Evolutionary conservation across 2,113 vertebrate genomes (phyloP).

Genomic region (Sinocyclocheilus rhinocerous): DNA sequence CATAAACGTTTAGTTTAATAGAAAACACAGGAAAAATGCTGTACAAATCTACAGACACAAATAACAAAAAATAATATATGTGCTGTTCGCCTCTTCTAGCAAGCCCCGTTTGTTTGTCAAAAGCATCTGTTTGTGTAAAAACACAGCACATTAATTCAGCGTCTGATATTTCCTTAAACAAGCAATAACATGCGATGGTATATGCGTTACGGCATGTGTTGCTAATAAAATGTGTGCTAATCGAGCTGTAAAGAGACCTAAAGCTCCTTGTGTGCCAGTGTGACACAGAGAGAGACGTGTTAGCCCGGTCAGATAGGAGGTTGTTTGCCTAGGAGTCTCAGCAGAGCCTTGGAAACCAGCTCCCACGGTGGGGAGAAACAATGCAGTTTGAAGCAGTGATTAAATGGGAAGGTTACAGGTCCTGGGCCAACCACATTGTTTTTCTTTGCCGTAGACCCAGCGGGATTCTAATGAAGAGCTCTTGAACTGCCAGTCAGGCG

Average conservation of each 20-base stretch:
- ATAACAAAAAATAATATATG: not conserved
- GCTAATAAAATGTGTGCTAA: slow-evolving; percentile 5
- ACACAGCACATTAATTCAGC: not conserved
- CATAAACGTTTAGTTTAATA: not conserved
- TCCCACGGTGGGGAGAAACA: slow-evolving; percentile 67
- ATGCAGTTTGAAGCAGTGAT: slow-evolving; percentile 72
- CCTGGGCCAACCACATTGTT: slow-evolving; percentile 70
- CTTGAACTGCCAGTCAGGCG: slow-evolving; percentile 79
- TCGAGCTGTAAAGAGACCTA: slow-evolving; percentile 11
- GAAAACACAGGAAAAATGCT: slow-evolving; percentile 4
- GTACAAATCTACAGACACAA: slow-evolving; percentile 21
- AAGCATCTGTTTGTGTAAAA: slow-evolving; percentile 32
- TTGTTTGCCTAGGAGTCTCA: slow-evolving; percentile 64
- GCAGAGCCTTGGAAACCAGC: slow-evolving; percentile 66
- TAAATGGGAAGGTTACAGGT: slow-evolving; percentile 78
- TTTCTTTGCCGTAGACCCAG: slow-evolving; percentile 73
- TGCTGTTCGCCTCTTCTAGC: not conserved
- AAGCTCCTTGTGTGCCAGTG: slow-evolving; percentile 30
- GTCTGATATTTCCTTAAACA: not conserved
- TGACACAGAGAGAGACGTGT: slow-evolving; percentile 56
- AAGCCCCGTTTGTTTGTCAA: slow-evolving; percentile 9
- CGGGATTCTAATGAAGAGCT: slow-evolving; percentile 80
- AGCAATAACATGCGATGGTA: not conserved
- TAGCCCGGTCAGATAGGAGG: slow-evolving; percentile 62
- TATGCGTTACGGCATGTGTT: slow-evolving; percentile 5